Conservation (phyloP, 2,797 vertebrate species). For the Acanthiza pusilla region DNA sequence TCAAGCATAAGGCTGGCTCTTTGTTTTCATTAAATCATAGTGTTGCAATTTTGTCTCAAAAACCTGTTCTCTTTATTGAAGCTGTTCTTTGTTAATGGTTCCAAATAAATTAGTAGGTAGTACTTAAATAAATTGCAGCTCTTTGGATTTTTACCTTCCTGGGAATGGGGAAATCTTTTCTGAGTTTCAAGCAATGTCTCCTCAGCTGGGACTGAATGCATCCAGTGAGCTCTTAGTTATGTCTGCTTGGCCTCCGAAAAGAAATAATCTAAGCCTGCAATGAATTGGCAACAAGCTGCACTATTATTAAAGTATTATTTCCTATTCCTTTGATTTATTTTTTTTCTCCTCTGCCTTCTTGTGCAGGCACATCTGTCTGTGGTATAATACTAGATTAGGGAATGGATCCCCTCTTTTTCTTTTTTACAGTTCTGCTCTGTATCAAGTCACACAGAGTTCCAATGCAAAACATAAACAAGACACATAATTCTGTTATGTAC, state of each 20-base stretch:
- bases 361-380: neutral
- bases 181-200: neutral
- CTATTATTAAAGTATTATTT: neutral
- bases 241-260: neutral
- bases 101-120: neutral
- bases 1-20: neutral
- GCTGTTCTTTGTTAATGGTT: neutral
- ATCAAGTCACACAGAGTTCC: neutral
- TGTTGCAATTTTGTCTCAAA: neutral
- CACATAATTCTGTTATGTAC: neutral
- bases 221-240: neutral
- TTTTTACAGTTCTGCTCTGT: neutral
- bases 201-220: neutral
- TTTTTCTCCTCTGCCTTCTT: neutral
- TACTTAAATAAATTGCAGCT: neutral
- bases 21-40: neutral
- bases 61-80: neutral
- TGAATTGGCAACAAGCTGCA: neutral
- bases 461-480: neutral
- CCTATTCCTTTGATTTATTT: neutral
- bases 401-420: fast-evolving
- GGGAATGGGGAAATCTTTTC: neutral
- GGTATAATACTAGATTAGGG: neutral
- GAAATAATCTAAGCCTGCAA: neutral
- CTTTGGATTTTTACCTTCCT: neutral